Evolutionary conservation across 2,888 invertebrate genomes (phyloP).

Genomic region (Ormia ochracea): DNA sequence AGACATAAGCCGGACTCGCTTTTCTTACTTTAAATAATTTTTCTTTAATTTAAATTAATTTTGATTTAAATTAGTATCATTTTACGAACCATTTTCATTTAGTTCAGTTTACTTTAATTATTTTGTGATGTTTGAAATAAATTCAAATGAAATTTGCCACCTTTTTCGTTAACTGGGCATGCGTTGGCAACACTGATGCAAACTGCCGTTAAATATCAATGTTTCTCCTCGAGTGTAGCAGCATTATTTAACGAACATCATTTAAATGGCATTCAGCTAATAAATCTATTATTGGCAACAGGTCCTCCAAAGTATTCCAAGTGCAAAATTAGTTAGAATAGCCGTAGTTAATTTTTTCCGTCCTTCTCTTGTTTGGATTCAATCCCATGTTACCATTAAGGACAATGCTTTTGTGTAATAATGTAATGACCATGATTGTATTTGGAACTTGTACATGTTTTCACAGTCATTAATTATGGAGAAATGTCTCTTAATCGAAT

Average conservation of each 20-base stretch:
- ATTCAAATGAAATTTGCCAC: no score
- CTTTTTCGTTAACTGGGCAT: no score
- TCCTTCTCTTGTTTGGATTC: slow-evolving; percentile 4
- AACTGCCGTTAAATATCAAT: not conserved
- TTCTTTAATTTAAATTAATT: no score
- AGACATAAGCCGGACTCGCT: no score
- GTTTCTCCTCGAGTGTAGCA: slow-evolving; percentile 2
- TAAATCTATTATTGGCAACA: slow-evolving; percentile 59
- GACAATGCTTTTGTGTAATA: slow-evolving; percentile 28
- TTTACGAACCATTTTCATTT: no score
- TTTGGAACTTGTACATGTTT: slow-evolving; percentile 56
- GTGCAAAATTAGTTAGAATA: slow-evolving; percentile 47
- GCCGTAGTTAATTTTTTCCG: not conserved
- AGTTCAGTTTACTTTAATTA: no score
- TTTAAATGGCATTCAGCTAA: slow-evolving; percentile 43
- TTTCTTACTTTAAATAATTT: no score
- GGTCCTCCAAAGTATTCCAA: slow-evolving; percentile 2
- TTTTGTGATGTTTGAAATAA: no score
- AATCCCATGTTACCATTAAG: slow-evolving; percentile 47
- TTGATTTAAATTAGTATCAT: no score
- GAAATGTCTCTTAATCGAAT: slow-evolving; percentile 59
- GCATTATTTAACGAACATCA: not conserved
- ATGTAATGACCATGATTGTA: slow-evolving; percentile 48
- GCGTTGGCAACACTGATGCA: not conserved
- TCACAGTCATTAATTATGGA: slow-evolving; percentile 62